Base-by-base conservation (phyloP, 2,113 vertebrate genomes). In the Patagioenas fasciata region DNA sequence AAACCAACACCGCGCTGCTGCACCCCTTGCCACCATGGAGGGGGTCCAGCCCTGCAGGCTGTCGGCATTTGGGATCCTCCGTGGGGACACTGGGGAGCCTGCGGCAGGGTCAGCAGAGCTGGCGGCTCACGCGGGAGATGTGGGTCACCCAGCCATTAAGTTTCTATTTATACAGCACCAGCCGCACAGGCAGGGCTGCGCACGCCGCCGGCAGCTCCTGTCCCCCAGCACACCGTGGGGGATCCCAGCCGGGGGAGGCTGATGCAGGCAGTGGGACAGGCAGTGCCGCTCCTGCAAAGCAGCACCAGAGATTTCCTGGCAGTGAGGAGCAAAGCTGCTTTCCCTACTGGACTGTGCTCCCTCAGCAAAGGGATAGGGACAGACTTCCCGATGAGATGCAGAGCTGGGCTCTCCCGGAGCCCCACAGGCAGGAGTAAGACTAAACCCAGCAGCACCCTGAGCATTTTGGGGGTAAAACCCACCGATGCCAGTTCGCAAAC, bases 141-240 rank as follows among this genome's bases (percentile, higher is more conserved):
- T 95, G 92, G 97, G 97, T 96, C 96, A 95, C 79, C 69, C 78
- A 89, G 75, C 95, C 92, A 95, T 95, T 93, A 95, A 69, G 89
- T 60, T 95, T 73, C 92, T 94, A 92, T 93, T 96, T 94, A 96
- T 88, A 91, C 71, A 69, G 79, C 93, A 44, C 62, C 67, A 53
- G 67, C 61, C 32, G 4, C 15, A 0, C 34, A 28, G 6, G 1
- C 75, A 32, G 62, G 20, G 66, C 93, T 44, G 80, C 0, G 5
- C 61, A 38, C 6, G 3, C 50, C 15, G 15, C n/a, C 36, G 2
- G 87, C 72, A 58, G 87, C 69, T 73, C 82, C 85, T 0, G 3
- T 14, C 9, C 36, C 36, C 58, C 28, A 2, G 44, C 74, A 71
- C 54, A 1, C 36, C 9, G 1, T 5, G 16, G 71, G 71, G 66